Percentiles rank a stretch among this genome's conserved stretches.
Evolutionary conservation across 2,797 vertebrate genomes (phyloP).

Genomic region (Chiroxiphia lanceolata): DNA sequence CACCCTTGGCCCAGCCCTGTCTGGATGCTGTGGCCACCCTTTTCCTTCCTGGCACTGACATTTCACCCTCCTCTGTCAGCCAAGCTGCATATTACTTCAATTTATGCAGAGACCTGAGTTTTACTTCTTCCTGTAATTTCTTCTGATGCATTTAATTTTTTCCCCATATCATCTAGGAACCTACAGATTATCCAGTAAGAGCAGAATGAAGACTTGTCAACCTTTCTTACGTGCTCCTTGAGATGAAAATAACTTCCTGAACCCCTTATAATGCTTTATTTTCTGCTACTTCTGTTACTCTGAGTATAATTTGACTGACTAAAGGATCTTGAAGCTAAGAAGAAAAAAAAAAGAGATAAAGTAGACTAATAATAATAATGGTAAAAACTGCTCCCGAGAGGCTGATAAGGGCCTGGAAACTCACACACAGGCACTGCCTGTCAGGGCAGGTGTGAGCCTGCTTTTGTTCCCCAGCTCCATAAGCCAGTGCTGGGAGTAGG

Average conservation of each 20-base stretch:
- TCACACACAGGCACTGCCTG: not conserved
- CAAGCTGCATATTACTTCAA: not conserved
- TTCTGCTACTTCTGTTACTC: conserved; percentile 50
- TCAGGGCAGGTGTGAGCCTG: not conserved
- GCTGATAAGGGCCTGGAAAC: conserved; percentile 18
- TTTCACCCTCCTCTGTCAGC: not conserved
- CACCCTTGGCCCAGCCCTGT: not conserved
- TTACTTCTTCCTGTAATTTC: conserved; percentile 4
- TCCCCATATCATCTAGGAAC: not conserved
- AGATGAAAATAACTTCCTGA: conserved; percentile 61
- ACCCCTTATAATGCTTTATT: conserved; percentile 33
- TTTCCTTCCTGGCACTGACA: not conserved
- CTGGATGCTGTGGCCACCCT: rapidly evolving
- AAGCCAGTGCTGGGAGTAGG: not conserved
- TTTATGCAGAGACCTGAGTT: not conserved
- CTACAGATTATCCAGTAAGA: conserved; percentile 54
- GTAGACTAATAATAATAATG: not conserved
- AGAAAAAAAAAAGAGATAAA: not conserved
- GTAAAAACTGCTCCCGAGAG: not conserved
- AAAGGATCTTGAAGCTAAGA: conserved; percentile 28
- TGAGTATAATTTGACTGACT: conserved; percentile 57
- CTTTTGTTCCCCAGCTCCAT: conserved; percentile 40
- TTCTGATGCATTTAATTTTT: not conserved
- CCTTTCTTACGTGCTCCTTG: conserved; percentile 14
- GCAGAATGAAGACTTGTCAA: conserved; percentile 49